Percentiles rank a stretch among this genome's conserved stretches.
These are phyloP conservation scores for Pipistrellus pipistrellus DNA, from an alignment of 2,797 vertebrate species.

Conservation along the genomic window DNA sequence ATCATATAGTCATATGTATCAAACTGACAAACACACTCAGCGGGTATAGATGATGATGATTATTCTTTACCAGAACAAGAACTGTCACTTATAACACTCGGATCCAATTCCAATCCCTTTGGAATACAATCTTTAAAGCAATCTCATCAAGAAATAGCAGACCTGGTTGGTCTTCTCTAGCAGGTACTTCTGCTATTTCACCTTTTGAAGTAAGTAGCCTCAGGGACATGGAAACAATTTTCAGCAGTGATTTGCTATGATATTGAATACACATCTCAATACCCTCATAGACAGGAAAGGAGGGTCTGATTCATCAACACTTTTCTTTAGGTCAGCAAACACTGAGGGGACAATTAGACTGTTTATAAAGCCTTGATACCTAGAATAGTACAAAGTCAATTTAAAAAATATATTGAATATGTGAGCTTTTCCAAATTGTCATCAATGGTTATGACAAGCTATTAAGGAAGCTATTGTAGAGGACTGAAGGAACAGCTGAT, in stretches of 20 bases:
- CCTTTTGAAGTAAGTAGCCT: slow-evolving; percentile 77
- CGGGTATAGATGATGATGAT: slow-evolving; percentile 2
- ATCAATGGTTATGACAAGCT: slow-evolving; percentile 82
- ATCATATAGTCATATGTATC: background rate
- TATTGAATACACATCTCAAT: slow-evolving; percentile 82
- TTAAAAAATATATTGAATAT: slow-evolving; percentile 82
- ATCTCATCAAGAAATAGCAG: slow-evolving; percentile 72
- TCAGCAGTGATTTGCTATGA: slow-evolving; percentile 78
- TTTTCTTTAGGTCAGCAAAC: slow-evolving; percentile 82
- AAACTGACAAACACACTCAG: slow-evolving; percentile 39
- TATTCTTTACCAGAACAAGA: slow-evolving; percentile 30
- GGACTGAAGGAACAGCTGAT: slow-evolving; percentile 81
- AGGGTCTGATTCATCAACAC: slow-evolving; percentile 76
- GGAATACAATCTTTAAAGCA: slow-evolving; percentile 68
- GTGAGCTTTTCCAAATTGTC: slow-evolving; percentile 82
- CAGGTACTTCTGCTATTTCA: slow-evolving; percentile 67
- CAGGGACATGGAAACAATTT: slow-evolving; percentile 80
- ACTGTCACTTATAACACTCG: slow-evolving; percentile 19
- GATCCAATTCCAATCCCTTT: slow-evolving; percentile 61
- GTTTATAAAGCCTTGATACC: slow-evolving; percentile 76
- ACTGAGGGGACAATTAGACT: slow-evolving; percentile 82
- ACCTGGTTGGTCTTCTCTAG: slow-evolving; percentile 55
- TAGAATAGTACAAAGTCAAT: slow-evolving; percentile 78
- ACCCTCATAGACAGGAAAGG: slow-evolving; percentile 72
- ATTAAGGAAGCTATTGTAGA: slow-evolving; percentile 83